These are phyloP conservation scores for Cyphomyrmex costatus DNA, from an alignment of 1,140 invertebrate species.

Conservation along the genomic window DNA sequence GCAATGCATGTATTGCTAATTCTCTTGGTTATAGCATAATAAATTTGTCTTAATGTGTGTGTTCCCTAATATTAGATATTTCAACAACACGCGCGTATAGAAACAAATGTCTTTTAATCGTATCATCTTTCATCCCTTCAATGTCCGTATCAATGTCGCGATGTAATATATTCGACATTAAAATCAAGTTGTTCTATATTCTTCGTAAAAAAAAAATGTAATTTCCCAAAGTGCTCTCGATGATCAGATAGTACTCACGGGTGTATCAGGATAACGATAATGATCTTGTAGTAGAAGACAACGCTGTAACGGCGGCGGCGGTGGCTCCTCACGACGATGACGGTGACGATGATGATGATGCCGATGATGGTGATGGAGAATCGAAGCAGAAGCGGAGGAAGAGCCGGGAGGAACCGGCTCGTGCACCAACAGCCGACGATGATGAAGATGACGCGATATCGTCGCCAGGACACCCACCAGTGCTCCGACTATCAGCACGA, in stretches of 20 bases:
- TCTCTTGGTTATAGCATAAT: slow-evolving; percentile 10
- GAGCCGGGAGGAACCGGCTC: slow-evolving; percentile 69
- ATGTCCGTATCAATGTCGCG: not conserved
- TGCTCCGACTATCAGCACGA: slow-evolving; percentile 82
- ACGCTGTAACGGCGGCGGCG: slow-evolving; percentile 80
- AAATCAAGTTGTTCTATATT: not conserved
- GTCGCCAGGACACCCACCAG: slow-evolving; percentile 82
- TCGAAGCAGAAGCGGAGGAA: slow-evolving; percentile 74
- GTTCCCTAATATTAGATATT: not conserved
- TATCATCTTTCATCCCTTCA: not conserved
- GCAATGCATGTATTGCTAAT: not conserved
- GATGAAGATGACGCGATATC: slow-evolving; percentile 84
- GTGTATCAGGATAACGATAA: slow-evolving; percentile 80
- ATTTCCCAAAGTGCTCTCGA: not conserved
- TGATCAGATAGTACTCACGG: slow-evolving; percentile 75
- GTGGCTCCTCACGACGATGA: slow-evolving; percentile 75
- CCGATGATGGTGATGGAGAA: slow-evolving; percentile 81
- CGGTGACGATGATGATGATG: slow-evolving; percentile 80
- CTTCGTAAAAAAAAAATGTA: not conserved
- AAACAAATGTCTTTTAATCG: not conserved
- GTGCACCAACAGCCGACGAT: slow-evolving; percentile 80
- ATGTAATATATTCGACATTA: not conserved
- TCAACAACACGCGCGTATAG: not conserved
- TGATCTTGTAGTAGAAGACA: slow-evolving; percentile 81
- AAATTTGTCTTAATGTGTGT: not conserved